Conservation (phyloP, 2,797 vertebrate species). For the Syngnathus rostellatus region DNA sequence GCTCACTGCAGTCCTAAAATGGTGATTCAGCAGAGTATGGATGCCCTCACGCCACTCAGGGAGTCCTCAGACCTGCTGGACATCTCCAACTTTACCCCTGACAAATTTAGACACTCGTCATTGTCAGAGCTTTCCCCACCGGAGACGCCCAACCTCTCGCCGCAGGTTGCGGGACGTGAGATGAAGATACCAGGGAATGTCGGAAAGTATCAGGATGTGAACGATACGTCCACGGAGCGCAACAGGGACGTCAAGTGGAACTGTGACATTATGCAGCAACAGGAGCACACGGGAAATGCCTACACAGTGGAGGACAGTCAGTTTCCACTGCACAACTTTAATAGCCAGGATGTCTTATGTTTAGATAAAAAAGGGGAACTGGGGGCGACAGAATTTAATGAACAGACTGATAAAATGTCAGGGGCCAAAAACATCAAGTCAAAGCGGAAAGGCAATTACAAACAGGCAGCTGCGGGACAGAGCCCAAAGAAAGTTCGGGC, state of each 20-base stretch:
- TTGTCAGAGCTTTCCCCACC: constrained; percentile 95
- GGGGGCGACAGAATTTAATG: constrained; percentile 76
- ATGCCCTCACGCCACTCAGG: constrained; percentile 90
- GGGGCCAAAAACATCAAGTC: constrained; percentile 84
- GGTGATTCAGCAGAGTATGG: constrained; percentile 96
- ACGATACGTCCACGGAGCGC: constrained; percentile 71
- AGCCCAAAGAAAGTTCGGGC: constrained; percentile 84
- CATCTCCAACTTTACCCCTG: constrained; percentile 99
- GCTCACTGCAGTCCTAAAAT: constrained; percentile 98
- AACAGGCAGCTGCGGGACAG: constrained; percentile 76
- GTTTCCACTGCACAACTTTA: constrained; percentile 92
- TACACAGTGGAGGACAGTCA: constrained; percentile 86
- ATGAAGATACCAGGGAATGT: constrained; percentile 77
- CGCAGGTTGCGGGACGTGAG: constrained; percentile 85
- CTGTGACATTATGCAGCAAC: constrained; percentile 78
- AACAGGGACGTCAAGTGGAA: constrained; percentile 88
- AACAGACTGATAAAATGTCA: constrained; percentile 75
- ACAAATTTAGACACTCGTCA: constrained; percentile 96
- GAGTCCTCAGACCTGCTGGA: constrained; percentile 97
- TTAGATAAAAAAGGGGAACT: constrained; percentile 75
- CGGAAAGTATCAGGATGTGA: constrained; percentile 82
- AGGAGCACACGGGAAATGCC: constrained; percentile 73
- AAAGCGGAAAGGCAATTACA: constrained; percentile 87
- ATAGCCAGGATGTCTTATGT: constrained; percentile 80
- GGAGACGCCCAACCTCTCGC: constrained; percentile 93